Conservation (phyloP, 2,888 invertebrate species). For the Conus canariensis region DNA sequence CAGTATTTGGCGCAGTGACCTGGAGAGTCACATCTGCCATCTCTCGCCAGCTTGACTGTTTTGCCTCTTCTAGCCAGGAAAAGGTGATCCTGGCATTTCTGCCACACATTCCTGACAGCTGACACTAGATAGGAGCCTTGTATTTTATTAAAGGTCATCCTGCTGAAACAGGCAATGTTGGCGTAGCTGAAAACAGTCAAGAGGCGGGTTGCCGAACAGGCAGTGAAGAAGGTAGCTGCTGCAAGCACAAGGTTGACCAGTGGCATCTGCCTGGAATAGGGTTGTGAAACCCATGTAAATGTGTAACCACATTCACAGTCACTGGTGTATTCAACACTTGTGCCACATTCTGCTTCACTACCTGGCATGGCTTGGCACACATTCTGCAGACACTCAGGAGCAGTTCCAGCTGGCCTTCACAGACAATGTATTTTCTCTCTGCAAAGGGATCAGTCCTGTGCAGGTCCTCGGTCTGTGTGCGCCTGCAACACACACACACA, state of each 20-base stretch:
- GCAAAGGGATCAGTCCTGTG: not conserved
- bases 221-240: slow-evolving; percentile 10
- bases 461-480: not conserved
- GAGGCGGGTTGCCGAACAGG: slow-evolving; percentile 11
- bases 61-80: not conserved
- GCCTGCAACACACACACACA: too few species aligned
- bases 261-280: not conserved
- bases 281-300: slow-evolving; percentile 6
- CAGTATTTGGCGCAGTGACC: slow-evolving; percentile 42
- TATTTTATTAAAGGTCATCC: slow-evolving; percentile 2
- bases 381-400: not conserved
- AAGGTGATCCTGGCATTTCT: slow-evolving; percentile 7
- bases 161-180: not conserved
- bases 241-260: slow-evolving; percentile 22
- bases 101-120: slow-evolving; percentile 34
- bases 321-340: not conserved
- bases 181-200: not conserved
- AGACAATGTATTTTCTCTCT: not conserved
- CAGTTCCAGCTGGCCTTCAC: not conserved
- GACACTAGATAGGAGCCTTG: slow-evolving; percentile 28
- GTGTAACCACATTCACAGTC: not conserved
- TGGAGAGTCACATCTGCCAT: slow-evolving; percentile 38
- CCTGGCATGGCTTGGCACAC: not conserved
- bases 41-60: slow-evolving; percentile 38
- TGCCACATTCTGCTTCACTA: not conserved